phyloP scores from a whole-genome alignment of 2,113 vertebrate genomes.

The Smithornis capensis region DNA sequence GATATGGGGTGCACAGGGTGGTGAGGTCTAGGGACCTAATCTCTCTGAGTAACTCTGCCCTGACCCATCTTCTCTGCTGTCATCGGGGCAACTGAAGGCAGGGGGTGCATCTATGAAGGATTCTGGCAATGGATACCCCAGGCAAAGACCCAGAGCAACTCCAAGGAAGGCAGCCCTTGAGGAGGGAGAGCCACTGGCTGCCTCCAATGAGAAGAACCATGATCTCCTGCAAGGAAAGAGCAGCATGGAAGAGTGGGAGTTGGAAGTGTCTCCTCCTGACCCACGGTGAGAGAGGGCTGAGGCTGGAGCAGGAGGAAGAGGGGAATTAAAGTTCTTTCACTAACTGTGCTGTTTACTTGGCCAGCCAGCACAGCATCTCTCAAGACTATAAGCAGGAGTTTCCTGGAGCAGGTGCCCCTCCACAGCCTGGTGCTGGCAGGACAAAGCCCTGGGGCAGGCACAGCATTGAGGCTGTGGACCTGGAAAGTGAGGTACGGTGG shows the following conservation, averaged over 20 bases:
- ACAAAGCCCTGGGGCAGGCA: not conserved
- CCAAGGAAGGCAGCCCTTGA: not conserved
- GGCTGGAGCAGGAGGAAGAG: not conserved
- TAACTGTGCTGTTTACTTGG: not conserved
- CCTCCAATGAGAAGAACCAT: not conserved
- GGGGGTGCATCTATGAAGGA: not conserved
- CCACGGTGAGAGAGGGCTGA: constrained; percentile 47
- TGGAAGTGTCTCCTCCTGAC: not conserved
- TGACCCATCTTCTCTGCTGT: not conserved
- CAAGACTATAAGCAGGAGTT: constrained; percentile 78
- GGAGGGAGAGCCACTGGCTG: not conserved
- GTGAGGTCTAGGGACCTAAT: not conserved
- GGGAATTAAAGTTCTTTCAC: not conserved
- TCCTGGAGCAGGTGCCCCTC: constrained; percentile 41
- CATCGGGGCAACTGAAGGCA: constrained; percentile 29
- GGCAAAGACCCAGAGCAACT: not conserved
- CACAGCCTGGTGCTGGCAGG: not conserved
- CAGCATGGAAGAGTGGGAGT: constrained; percentile 23
- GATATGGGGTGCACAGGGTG: not conserved
- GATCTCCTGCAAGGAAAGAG: not conserved
- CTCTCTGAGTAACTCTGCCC: not conserved
- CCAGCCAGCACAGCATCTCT: constrained; percentile 75
- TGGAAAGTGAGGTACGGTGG: constrained; percentile 74
- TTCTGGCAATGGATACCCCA: not conserved
- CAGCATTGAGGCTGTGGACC: constrained; percentile 50